A percentile compares a stretch with the other conserved stretches of the same genome.
Evolutionary conservation across 2,888 invertebrate genomes (phyloP).

Genomic region (Abrostola tripartita): DNA sequence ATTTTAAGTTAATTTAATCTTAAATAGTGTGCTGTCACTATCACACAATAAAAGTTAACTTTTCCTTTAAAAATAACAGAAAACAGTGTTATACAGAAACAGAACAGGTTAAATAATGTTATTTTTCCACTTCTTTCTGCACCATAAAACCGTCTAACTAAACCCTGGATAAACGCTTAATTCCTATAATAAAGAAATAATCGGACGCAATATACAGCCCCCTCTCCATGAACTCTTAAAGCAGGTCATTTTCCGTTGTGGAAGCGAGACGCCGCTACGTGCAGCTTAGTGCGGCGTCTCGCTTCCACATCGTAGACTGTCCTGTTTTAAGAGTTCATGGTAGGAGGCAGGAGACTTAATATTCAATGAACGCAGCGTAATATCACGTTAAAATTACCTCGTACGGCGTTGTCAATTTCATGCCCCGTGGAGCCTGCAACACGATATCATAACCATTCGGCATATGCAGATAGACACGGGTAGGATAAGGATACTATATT

Average conservation of each 20-base stretch:
- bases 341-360: slow-evolving; percentile 1
- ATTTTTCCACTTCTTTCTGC: background rate
- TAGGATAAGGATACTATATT: slow-evolving; percentile 12
- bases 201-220: slow-evolving; percentile 12
- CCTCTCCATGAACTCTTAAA: no score
- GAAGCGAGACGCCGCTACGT: no score
- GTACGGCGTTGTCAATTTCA: slow-evolving; percentile 49
- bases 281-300: no score
- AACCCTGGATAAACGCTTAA: background rate
- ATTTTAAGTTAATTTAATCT: no score
- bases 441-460: slow-evolving; percentile 13
- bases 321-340: no score
- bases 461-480: slow-evolving; percentile 11
- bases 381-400: slow-evolving; percentile 33
- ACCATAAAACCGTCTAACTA: background rate
- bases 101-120: background rate
- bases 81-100: no score
- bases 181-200: slow-evolving; percentile 10
- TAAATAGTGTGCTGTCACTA: no score
- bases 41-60: no score
- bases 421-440: slow-evolving; percentile 33
- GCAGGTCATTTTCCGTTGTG: no score
- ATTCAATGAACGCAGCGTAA: slow-evolving; percentile 27
- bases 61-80: no score
- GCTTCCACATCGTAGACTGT: no score